Percentiles rank a stretch among this genome's conserved stretches.
Conservation (phyloP, 2,888 invertebrate genomes). For the Toxonevra muliebris region DNA sequence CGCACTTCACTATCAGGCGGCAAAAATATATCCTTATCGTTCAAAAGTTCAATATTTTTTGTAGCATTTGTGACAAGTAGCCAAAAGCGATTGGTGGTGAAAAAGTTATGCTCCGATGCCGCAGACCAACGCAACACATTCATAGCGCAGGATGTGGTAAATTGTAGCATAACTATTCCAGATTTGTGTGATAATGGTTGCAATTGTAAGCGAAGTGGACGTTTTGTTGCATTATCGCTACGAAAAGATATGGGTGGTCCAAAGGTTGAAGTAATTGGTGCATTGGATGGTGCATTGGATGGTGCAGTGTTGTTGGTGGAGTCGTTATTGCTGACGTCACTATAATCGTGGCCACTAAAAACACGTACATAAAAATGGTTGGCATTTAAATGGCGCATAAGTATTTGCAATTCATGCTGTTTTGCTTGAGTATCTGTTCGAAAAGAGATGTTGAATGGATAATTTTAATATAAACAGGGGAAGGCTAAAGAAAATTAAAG, state of each 20-base stretch:
- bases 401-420: conserved; percentile 31
- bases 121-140: conserved; percentile 54
- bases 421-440: conserved; percentile 35
- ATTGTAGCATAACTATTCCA: conserved; percentile 54
- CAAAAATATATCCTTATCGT: conserved; percentile 52
- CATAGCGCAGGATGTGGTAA: conserved; percentile 49
- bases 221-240: conserved; percentile 41
- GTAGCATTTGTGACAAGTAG: conserved; percentile 46
- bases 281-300: background rate
- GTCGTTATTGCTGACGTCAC: conserved; percentile 15
- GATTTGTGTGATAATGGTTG: conserved; percentile 49
- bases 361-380: conserved; percentile 51
- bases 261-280: conserved; percentile 14
- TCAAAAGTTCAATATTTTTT: conserved; percentile 41
- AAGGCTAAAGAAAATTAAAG: no score
- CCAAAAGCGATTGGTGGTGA: conserved; percentile 61
- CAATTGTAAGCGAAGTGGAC: conserved; percentile 47
- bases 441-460: no score
- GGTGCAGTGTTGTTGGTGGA: background rate
- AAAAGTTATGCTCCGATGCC: conserved; percentile 55
- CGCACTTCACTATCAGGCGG: conserved; percentile 58
- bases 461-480: no score
- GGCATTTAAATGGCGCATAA: conserved; percentile 42
- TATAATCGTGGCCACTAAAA: conserved; percentile 46
- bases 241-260: conserved; percentile 50